Conservation (phyloP, 2,888 invertebrate genomes). For the Agapostemon virescens region DNA sequence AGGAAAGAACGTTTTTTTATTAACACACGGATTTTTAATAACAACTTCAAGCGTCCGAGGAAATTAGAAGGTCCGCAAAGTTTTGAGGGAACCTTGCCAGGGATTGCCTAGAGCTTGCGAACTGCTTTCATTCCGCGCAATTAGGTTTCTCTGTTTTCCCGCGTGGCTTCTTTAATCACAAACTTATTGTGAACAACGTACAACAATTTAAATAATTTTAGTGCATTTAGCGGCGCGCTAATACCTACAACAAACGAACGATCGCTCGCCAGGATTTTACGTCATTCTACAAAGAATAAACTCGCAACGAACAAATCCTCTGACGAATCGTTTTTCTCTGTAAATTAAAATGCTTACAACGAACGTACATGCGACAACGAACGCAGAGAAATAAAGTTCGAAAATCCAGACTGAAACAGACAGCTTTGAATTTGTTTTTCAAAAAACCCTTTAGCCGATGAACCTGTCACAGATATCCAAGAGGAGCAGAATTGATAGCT, state of each 20-base stretch:
- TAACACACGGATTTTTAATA: neutral
- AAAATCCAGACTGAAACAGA: neutral
- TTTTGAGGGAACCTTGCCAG: neutral
- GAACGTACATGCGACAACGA: neutral
- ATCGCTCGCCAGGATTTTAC: neutral
- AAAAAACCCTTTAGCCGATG: neutral
- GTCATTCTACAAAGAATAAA: neutral
- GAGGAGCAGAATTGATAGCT: neutral
- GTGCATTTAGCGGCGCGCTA: neutral
- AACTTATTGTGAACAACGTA: neutral
- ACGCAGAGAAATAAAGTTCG: neutral
- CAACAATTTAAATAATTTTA: neutral
- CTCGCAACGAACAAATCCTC: neutral
- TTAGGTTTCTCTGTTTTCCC: neutral
- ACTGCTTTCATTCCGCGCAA: neutral
- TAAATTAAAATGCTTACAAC: neutral
- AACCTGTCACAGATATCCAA: conserved; percentile 5
- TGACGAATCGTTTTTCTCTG: neutral
- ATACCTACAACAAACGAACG: neutral
- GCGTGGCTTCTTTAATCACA: neutral
- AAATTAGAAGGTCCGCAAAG: neutral
- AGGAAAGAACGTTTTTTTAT: neutral
- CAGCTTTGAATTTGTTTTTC: neutral
- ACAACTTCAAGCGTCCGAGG: neutral
- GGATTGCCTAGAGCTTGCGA: neutral